phyloP scores from a whole-genome alignment of 2,888 invertebrate genomes.

The Pollenia labialis region DNA sequence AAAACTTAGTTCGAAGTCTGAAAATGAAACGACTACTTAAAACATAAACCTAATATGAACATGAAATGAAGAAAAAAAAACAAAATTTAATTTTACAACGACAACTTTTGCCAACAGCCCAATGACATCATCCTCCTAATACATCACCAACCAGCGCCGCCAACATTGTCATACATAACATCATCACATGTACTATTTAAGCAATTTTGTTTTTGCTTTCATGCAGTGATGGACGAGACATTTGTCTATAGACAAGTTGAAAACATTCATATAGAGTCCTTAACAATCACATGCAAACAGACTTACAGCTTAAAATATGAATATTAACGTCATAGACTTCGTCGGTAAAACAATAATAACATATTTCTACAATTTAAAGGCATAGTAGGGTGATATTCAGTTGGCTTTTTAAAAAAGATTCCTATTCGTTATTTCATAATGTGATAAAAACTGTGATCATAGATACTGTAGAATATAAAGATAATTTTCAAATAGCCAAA shows the following conservation, averaged over 20 bases:
- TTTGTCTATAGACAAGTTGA: not conserved
- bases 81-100: slow-evolving; percentile 39
- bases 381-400: too few relatives aligned
- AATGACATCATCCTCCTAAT: slow-evolving; percentile 57
- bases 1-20: not conserved
- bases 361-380: too few relatives aligned
- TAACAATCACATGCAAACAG: not conserved
- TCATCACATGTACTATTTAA: not conserved
- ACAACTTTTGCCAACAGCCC: slow-evolving; percentile 59
- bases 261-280: not conserved
- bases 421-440: too few relatives aligned
- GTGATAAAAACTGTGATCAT: too few relatives aligned
- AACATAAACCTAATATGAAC: slow-evolving; percentile 7
- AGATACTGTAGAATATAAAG: too few relatives aligned
- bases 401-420: too few relatives aligned
- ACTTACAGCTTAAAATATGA: too few relatives aligned
- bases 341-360: not conserved
- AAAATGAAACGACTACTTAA: slow-evolving; percentile 5
- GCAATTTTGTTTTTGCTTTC: too few relatives aligned
- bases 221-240: not conserved
- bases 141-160: not conserved
- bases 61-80: slow-evolving; percentile 29
- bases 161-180: slow-evolving; percentile 8
- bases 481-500: too few relatives aligned
- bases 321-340: not conserved